Evolutionary conservation across 1,140 invertebrate species (phyloP), one percentile per base, ranked within the genome.

Genomic region (Zelostemma sp.): DNA sequence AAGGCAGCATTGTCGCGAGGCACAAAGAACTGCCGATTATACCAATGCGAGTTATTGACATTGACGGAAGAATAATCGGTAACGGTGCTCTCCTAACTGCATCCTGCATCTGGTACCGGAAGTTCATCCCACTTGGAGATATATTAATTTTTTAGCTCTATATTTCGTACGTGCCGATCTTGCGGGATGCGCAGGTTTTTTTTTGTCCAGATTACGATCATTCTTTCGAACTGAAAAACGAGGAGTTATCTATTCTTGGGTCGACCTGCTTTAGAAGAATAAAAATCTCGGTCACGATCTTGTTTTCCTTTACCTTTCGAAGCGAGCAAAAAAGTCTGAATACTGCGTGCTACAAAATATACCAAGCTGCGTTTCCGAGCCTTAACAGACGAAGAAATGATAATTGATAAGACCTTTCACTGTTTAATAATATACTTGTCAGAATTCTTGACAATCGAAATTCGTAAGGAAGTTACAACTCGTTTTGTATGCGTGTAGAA

Each of bases 101-200:
- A 77, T 66, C 55, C 50, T 64, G 53, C 43, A 53, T 56, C 17
- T 19, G 19, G 64, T 70, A 64, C 76, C 72, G 78, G 78, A 80
- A 78, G 75, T 76, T 46, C 75, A 58, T 61, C 75, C 67, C 75
- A 74, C 68, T 63, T 56, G 48, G 61, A 54, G 55, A 50, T 75
- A 76, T 77, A 80, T 80, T 80, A 80, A 80, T 80, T 77, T 78
- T 78, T 76, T 73, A 53, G 45, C 55, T 51, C 2, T 6, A 31
- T 31, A 58, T 45, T 75, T 41, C 51, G 60, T 46, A 60, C 60
- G 66, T 64, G 66, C 65, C 66, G 45, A 21, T 57, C 56, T 57
- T 61, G 58, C 59, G 59, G 19, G 60, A 53, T 35, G 57, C 48
- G 17, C 56, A 62, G 62, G 51, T 63, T 71, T 71, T 59, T 66